A percentile compares a stretch with the other conserved stretches of the same genome.
Evolutionary conservation across 2,888 invertebrate genomes (phyloP).

Genomic region (Leuctra nigra): DNA sequence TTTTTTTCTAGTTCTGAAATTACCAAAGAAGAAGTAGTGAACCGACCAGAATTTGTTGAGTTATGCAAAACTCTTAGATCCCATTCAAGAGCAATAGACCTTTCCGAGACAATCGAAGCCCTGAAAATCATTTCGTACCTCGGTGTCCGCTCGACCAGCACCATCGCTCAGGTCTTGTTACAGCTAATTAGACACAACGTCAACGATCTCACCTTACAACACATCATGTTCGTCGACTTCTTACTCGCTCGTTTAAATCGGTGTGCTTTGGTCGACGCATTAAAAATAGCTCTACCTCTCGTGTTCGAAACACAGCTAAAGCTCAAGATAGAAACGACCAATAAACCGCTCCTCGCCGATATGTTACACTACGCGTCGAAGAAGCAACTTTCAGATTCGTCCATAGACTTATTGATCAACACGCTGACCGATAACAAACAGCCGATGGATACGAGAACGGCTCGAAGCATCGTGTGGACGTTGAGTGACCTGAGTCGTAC

Average conservation of each 20-base stretch:
- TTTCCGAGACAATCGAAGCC: slow-evolving; percentile 50
- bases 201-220: slow-evolving; percentile 51
- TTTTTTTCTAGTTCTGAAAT: slow-evolving; percentile 37
- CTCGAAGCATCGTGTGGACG: slow-evolving; percentile 51
- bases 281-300: slow-evolving; percentile 57
- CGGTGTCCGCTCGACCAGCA: slow-evolving; percentile 49
- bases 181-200: slow-evolving; percentile 55
- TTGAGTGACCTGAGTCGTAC: slow-evolving; percentile 46
- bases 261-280: slow-evolving; percentile 54
- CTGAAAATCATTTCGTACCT: slow-evolving; percentile 52
- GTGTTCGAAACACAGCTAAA: slow-evolving; percentile 58
- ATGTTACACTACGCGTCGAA: slow-evolving; percentile 49
- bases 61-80: slow-evolving; percentile 52
- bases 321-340: slow-evolving; percentile 49
- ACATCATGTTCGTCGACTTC: slow-evolving; percentile 57
- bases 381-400: slow-evolving; percentile 45
- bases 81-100: slow-evolving; percentile 46
- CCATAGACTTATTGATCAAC: slow-evolving; percentile 47
- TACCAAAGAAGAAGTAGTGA: slow-evolving; percentile 43
- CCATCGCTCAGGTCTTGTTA: slow-evolving; percentile 54
- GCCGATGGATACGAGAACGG: slow-evolving; percentile 40
- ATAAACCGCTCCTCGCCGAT: slow-evolving; percentile 46
- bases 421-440: slow-evolving; percentile 32
- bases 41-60: slow-evolving; percentile 49
- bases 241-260: slow-evolving; percentile 46